A percentile compares a stretch with the other conserved stretches of the same genome.
These are phyloP conservation scores for Drosophila diplacantha DNA, from an alignment of 2,888 invertebrate genomes.

Conservation along the genomic window DNA sequence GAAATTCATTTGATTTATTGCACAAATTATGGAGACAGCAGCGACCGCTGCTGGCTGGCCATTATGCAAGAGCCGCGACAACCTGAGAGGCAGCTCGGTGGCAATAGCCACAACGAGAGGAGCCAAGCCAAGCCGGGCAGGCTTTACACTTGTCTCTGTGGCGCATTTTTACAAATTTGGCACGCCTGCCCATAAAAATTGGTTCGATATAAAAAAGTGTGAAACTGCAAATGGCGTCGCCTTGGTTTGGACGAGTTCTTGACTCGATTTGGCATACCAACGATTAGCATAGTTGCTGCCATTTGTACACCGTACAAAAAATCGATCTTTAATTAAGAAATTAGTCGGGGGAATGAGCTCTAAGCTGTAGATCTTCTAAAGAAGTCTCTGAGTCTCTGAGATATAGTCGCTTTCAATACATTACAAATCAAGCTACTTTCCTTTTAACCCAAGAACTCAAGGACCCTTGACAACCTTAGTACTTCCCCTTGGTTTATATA, in stretches of 20 bases:
- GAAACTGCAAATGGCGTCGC: slow-evolving; percentile 72
- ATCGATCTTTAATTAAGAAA: not conserved
- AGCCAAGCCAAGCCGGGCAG: slow-evolving; percentile 19
- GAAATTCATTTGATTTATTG: slow-evolving; percentile 71
- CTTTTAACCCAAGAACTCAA: not conserved
- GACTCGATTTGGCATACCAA: slow-evolving; percentile 59
- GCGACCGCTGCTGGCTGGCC: slow-evolving; percentile 16
- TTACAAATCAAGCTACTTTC: no score
- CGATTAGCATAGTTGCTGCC: slow-evolving; percentile 68
- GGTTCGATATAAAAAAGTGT: slow-evolving; percentile 66
- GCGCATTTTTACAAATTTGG: slow-evolving; percentile 70
- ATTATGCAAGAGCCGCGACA: slow-evolving; percentile 61
- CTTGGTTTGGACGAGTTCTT: slow-evolving; percentile 65
- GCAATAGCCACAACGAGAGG: slow-evolving; percentile 25
- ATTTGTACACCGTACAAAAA: slow-evolving; percentile 8
- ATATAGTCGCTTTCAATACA: no score
- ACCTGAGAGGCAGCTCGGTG: slow-evolving; percentile 24
- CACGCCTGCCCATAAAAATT: slow-evolving; percentile 72
- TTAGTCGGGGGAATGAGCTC: not conserved
- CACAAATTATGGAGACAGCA: slow-evolving; percentile 62
- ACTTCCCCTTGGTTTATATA: not conserved
- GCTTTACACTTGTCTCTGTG: slow-evolving; percentile 66
- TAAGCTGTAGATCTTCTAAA: not conserved
- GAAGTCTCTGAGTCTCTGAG: not conserved
- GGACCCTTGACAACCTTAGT: not conserved